These are phyloP conservation scores for Crocuta crocuta DNA, from an alignment of 2,113 vertebrate genomes.

Conservation along the genomic window DNA sequence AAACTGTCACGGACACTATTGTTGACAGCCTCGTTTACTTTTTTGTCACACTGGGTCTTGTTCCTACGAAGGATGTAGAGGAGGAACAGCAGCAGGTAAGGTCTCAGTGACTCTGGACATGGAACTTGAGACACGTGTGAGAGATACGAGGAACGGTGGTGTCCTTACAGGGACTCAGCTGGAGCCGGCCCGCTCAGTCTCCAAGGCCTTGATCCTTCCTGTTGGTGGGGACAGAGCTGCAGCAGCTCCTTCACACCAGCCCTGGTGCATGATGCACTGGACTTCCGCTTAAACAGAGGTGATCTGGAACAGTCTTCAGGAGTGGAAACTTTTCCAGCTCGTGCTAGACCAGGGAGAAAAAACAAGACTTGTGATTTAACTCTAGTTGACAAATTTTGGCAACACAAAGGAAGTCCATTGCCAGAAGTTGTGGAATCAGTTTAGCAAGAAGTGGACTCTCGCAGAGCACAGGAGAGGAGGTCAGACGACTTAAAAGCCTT, in stretches of 20 bases:
- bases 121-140: background rate
- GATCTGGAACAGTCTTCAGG: slow-evolving; percentile 92
- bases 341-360: slow-evolving; percentile 96
- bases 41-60: slow-evolving; percentile 95
- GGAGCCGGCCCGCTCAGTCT: background rate
- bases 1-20: slow-evolving; percentile 96
- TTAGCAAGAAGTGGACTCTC: slow-evolving; percentile 94
- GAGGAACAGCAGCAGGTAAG: background rate
- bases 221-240: background rate
- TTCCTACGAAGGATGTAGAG: background rate
- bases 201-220: background rate
- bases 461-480: slow-evolving; percentile 95
- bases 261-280: slow-evolving; percentile 68
- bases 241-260: no score
- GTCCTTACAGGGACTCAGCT: background rate
- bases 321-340: slow-evolving; percentile 90
- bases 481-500: slow-evolving; percentile 95
- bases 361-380: slow-evolving; percentile 96
- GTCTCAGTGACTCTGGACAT: background rate
- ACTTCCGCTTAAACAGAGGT: slow-evolving; percentile 96
- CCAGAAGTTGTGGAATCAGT: slow-evolving; percentile 97
- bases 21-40: slow-evolving; percentile 98
- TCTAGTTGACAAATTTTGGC: slow-evolving; percentile 95
- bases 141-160: background rate
- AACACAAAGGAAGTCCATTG: slow-evolving; percentile 97